Conservation (phyloP, 2,797 vertebrate genomes). For the Lepidocolaptes lacrymiger region DNA sequence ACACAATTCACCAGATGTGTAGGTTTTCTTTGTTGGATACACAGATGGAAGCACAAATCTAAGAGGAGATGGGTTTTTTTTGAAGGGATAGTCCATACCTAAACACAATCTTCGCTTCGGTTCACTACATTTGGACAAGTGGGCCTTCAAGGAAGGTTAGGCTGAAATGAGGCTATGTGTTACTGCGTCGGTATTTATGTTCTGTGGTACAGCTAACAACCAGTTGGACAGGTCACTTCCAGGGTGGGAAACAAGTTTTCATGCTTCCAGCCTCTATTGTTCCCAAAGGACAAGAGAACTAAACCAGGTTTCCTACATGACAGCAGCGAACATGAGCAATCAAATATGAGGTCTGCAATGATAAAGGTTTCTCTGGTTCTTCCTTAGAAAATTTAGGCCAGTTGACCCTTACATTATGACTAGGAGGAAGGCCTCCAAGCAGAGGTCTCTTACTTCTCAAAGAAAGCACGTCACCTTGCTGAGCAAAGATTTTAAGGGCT, state of each 20-base stretch:
- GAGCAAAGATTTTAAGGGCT: background rate
- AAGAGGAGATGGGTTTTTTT: background rate
- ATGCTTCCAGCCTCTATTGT: background rate
- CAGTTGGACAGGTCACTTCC: background rate
- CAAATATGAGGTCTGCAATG: background rate
- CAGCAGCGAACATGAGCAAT: background rate
- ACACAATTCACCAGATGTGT: background rate
- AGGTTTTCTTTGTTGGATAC: background rate
- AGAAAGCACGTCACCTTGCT: background rate
- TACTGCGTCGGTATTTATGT: background rate
- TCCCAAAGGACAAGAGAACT: background rate
- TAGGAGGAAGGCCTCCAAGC: background rate
- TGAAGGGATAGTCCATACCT: background rate
- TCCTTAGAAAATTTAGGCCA: background rate
- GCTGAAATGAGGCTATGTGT: background rate
- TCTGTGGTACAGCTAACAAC: constrained; percentile 13
- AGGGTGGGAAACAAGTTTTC: constrained; percentile 21
- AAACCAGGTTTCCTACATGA: background rate
- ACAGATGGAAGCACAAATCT: background rate
- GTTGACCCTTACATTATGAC: background rate
- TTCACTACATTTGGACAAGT: background rate
- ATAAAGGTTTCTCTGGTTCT: background rate
- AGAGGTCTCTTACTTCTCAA: background rate
- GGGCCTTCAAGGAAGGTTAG: background rate
- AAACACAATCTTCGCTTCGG: background rate